Evolutionary conservation across 2,888 invertebrate species (phyloP).

Genomic region (Acanthococcus lagerstroemiae): DNA sequence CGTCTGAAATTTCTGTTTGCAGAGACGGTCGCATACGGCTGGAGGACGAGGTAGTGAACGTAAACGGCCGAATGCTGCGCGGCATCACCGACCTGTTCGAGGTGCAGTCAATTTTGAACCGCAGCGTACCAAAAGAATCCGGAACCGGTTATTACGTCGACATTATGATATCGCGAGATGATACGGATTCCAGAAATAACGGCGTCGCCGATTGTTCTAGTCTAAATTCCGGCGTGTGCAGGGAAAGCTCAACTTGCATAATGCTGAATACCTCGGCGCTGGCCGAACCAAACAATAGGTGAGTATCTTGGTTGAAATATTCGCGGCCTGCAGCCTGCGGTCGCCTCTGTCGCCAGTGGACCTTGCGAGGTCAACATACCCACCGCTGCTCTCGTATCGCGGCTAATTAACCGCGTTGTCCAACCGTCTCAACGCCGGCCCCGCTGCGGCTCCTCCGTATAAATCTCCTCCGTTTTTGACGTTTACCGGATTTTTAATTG

Average conservation of each 20-base stretch:
- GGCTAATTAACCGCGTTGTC: too few relatives aligned
- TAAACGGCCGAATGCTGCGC: slow-evolving; percentile 44
- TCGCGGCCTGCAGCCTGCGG: neutral
- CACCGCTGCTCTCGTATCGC: too few relatives aligned
- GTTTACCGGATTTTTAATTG: too few relatives aligned
- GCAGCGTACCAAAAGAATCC: slow-evolving; percentile 30
- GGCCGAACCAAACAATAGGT: neutral
- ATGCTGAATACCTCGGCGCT: slow-evolving; percentile 13
- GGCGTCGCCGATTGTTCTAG: slow-evolving; percentile 18
- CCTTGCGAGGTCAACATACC: too few relatives aligned
- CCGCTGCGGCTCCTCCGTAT: too few relatives aligned
- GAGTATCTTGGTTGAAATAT: neutral
- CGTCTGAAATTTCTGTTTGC: slow-evolving; percentile 30
- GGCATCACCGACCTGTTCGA: slow-evolving; percentile 40
- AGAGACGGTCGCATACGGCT: slow-evolving; percentile 42
- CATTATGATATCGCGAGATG: slow-evolving; percentile 37
- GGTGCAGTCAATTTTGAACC: slow-evolving; percentile 38
- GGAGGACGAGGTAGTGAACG: slow-evolving; percentile 45
- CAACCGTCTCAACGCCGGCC: too few relatives aligned
- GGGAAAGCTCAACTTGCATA: slow-evolving; percentile 19
- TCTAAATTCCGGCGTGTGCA: neutral
- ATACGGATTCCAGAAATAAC: neutral
- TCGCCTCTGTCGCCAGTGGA: too few relatives aligned
- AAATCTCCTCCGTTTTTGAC: too few relatives aligned
- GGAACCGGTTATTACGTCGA: slow-evolving; percentile 39